A percentile compares a stretch with the other conserved stretches of the same genome.
phyloP scores from a whole-genome alignment of 2,888 invertebrate species.

The Seladonia tumulorum region DNA sequence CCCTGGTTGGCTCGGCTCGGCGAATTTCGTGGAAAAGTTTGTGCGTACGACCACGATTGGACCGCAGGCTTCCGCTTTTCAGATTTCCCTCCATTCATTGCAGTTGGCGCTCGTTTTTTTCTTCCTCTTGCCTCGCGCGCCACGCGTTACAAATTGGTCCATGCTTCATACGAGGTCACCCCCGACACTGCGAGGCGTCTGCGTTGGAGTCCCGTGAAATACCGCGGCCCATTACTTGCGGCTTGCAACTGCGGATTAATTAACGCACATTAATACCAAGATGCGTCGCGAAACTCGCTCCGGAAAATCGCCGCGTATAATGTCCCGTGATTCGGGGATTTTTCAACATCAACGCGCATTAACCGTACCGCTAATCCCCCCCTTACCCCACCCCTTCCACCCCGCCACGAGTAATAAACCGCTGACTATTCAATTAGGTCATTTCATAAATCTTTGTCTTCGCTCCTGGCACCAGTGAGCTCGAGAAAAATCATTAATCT shows the following conservation, averaged over 20 bases:
- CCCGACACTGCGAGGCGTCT: conserved; percentile 58
- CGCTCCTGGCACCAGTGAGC: not conserved
- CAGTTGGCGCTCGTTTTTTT: conserved; percentile 41
- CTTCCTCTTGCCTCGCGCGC: conserved; percentile 32
- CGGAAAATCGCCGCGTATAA: conserved; percentile 38
- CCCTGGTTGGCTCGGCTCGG: not conserved
- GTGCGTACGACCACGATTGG: conserved; percentile 49
- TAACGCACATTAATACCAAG: conserved; percentile 75
- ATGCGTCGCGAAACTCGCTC: conserved; percentile 45
- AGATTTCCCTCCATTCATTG: conserved; percentile 52
- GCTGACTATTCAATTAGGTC: not conserved
- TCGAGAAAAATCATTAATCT: not conserved
- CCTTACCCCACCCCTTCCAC: too few relatives aligned
- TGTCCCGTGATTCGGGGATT: conserved; percentile 1
- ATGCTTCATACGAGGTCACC: conserved; percentile 76
- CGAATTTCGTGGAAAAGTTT: conserved; percentile 52
- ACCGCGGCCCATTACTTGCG: conserved; percentile 79
- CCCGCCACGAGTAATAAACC: not conserved
- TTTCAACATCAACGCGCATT: not conserved
- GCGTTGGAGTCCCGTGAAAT: conserved; percentile 71
- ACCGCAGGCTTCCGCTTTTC: conserved; percentile 46
- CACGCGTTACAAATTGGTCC: conserved; percentile 79
- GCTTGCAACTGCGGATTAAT: conserved; percentile 76
- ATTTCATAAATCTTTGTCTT: not conserved
- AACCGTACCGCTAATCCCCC: not conserved